Percentiles rank a stretch among this genome's conserved stretches.
These are phyloP conservation scores for Cirrhinus molitorella DNA, from an alignment of 2,797 vertebrate species.

Conservation along the genomic window DNA sequence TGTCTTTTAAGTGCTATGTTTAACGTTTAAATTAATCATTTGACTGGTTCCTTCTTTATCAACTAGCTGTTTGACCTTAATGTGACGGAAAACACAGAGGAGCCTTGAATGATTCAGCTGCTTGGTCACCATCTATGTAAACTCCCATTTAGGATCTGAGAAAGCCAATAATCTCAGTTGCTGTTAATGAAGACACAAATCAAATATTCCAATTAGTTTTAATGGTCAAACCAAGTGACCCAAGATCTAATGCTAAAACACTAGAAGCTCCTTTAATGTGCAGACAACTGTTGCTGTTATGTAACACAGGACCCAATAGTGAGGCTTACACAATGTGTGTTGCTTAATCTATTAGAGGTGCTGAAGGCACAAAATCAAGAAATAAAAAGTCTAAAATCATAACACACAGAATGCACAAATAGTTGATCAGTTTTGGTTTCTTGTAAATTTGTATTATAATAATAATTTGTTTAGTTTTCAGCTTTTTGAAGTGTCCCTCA, in stretches of 20 bases:
- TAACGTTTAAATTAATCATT: not conserved
- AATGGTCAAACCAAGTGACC: constrained; percentile 8
- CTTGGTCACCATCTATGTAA: not conserved
- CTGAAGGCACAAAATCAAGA: not conserved
- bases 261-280: not conserved
- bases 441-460: not conserved
- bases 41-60: not conserved
- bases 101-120: not conserved
- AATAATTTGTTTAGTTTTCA: not conserved
- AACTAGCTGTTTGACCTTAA: not conserved
- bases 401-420: not conserved
- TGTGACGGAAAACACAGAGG: not conserved
- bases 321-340: not conserved
- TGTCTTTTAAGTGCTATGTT: not conserved
- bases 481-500: not conserved
- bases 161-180: constrained; percentile 13
- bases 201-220: not conserved
- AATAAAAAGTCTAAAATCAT: not conserved
- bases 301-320: not conserved
- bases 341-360: not conserved
- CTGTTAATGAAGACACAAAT: not conserved
- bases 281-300: constrained; percentile 3
- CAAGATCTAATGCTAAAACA: not conserved
- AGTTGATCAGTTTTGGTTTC: not conserved
- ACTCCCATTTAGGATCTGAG: not conserved